Evolutionary conservation across 53 echinoderm and acorn worm species (phyloP).

Genomic region (Stichopus horrens): DNA sequence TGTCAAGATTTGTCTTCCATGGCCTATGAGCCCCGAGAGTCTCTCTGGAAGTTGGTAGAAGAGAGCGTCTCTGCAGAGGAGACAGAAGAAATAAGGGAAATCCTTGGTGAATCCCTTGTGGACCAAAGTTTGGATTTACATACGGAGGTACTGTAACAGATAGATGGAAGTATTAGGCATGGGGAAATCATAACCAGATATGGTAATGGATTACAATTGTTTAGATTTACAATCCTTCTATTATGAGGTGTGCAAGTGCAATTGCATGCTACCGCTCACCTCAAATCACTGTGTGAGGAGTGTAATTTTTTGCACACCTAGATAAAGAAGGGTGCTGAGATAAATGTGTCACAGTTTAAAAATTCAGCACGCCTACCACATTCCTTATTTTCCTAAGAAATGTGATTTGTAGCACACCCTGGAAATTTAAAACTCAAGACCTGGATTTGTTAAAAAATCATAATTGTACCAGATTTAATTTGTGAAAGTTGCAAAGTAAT

Average conservation of each 20-base stretch:
- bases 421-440: too few species aligned
- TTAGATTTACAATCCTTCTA: background rate
- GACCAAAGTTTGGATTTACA: slow-evolving; percentile 89
- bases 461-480: background rate
- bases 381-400: too few species aligned
- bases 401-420: too few species aligned
- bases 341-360: background rate
- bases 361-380: background rate
- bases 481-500: too few species aligned
- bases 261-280: too few species aligned
- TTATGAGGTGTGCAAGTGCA: background rate
- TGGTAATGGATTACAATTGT: too few species aligned
- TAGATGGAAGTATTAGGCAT: background rate
- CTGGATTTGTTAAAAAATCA: background rate
- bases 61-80: slow-evolving; percentile 75
- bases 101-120: slow-evolving; percentile 78
- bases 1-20: slow-evolving; percentile 39
- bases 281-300: background rate
- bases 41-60: slow-evolving; percentile 88
- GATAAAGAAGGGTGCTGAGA: too few species aligned
- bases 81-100: slow-evolving; percentile 72
- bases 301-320: background rate
- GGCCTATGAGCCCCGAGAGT: slow-evolving; percentile 77
- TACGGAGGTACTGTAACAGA: slow-evolving; percentile 62
- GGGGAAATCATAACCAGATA: too few species aligned